Evolutionary conservation across 1,140 invertebrate species (phyloP).

Genomic region (Zaprionus camerounensis): DNA sequence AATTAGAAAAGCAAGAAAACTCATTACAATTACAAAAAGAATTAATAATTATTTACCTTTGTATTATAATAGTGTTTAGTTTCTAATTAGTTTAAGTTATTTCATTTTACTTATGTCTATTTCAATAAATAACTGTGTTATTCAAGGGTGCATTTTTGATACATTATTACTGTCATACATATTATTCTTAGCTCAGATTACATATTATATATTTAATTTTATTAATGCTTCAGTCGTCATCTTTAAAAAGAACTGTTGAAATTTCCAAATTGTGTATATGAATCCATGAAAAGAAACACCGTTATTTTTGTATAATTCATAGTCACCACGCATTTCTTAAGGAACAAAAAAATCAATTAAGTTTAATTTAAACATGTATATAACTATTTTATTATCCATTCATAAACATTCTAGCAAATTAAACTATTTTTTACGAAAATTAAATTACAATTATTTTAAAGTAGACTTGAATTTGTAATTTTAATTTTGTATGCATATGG

Average conservation of each 20-base stretch:
- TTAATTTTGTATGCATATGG: constrained; percentile 38
- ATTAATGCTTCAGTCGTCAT: constrained; percentile 7
- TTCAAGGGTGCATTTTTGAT: constrained; percentile 37
- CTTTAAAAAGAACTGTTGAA: background rate
- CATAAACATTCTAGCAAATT: constrained; percentile 22
- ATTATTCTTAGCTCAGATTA: constrained; percentile 9
- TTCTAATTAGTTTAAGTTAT: constrained; percentile 3
- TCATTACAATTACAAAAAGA: background rate
- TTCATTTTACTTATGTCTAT: background rate
- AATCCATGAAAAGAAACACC: constrained; percentile 5
- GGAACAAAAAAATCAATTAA: constrained; percentile 35
- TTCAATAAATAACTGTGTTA: constrained; percentile 28
- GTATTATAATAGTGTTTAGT: constrained; percentile 17
- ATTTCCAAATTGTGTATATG: constrained; percentile 3
- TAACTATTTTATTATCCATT: constrained; percentile 45
- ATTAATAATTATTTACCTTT: background rate
- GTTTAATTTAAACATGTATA: constrained; percentile 54
- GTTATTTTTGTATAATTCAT: constrained; percentile 32
- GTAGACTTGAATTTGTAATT: constrained; percentile 47
- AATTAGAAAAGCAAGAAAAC: constrained; percentile 11
- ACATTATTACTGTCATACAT: constrained; percentile 20
- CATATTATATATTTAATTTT: constrained; percentile 5
- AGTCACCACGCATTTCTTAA: constrained; percentile 31
- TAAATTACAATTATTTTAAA: constrained; percentile 32
- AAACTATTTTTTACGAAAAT: constrained; percentile 29